phyloP scores from a whole-genome alignment of 1,140 invertebrate species.

The Pararge aegeria region DNA sequence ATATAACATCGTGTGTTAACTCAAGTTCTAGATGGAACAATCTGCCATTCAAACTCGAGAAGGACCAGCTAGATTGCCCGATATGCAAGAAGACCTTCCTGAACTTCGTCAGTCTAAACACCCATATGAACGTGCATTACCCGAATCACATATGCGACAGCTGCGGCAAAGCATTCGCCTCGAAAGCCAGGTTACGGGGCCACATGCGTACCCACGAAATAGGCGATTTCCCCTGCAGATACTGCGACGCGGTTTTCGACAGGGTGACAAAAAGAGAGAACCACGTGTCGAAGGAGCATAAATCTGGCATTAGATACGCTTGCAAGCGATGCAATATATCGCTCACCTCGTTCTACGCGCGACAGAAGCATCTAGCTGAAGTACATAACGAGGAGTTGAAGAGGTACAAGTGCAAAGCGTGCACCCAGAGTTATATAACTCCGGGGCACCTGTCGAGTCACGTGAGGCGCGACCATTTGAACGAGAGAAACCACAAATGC shows the following conservation, averaged over 20 bases:
- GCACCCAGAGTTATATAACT: conserved; percentile 61
- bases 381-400: conserved; percentile 67
- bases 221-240: conserved; percentile 56
- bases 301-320: conserved; percentile 59
- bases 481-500: conserved; percentile 74
- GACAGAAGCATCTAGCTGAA: conserved; percentile 63
- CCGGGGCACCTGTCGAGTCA: conserved; percentile 61
- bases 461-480: conserved; percentile 64
- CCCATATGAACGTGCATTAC: conserved; percentile 73
- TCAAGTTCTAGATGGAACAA: conserved; percentile 44
- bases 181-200: conserved; percentile 72
- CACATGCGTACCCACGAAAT: conserved; percentile 74
- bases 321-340: conserved; percentile 62
- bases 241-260: conserved; percentile 72
- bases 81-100: conserved; percentile 74
- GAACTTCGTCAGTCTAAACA: conserved; percentile 66
- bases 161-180: conserved; percentile 78
- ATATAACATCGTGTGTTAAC: conserved; percentile 50
- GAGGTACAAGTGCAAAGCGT: conserved; percentile 65
- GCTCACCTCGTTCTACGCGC: conserved; percentile 53
- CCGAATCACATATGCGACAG: conserved; percentile 69
- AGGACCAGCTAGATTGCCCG: conserved; percentile 71
- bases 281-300: conserved; percentile 64
- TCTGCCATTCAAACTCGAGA: conserved; percentile 65
- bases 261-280: conserved; percentile 66